phyloP scores from a whole-genome alignment of 1,140 invertebrate genomes.

The Babylonia areolata region DNA sequence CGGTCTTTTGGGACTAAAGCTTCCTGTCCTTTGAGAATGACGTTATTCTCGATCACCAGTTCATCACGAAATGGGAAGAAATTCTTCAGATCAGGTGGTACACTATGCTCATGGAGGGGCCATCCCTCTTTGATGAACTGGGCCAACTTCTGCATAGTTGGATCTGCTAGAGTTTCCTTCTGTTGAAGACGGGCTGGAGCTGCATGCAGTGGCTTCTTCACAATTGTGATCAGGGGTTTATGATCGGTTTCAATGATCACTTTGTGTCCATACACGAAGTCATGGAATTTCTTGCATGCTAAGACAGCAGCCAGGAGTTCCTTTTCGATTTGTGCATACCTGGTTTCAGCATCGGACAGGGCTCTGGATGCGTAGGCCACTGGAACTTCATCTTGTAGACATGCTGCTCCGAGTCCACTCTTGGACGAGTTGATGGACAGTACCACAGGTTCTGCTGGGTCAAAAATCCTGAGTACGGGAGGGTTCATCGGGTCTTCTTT shows the following conservation, averaged over 20 bases:
- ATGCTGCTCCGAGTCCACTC: slow-evolving; percentile 72
- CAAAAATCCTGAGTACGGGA: slow-evolving; percentile 39
- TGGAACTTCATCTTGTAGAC: slow-evolving; percentile 72
- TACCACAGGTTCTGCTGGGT: slow-evolving; percentile 20
- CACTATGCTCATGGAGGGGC: neutral
- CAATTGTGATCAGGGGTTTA: neutral
- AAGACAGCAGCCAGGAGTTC: slow-evolving; percentile 78
- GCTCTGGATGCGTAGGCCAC: slow-evolving; percentile 75
- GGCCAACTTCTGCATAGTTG: too few species aligned
- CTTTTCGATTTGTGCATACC: slow-evolving; percentile 75
- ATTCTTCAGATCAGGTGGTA: neutral
- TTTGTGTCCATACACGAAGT: slow-evolving; percentile 51
- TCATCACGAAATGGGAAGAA: neutral
- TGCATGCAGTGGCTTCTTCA: too few species aligned
- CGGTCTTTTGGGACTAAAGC: neutral
- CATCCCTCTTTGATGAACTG: too few species aligned
- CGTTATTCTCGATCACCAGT: neutral
- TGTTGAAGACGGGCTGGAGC: slow-evolving; percentile 44
- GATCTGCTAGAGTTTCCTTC: too few species aligned
- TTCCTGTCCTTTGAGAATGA: neutral
- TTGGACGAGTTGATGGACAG: slow-evolving; percentile 69
- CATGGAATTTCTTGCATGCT: slow-evolving; percentile 77
- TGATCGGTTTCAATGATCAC: slow-evolving; percentile 32
- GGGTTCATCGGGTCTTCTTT: slow-evolving; percentile 1
- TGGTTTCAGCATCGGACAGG: slow-evolving; percentile 68